Base-by-base conservation (phyloP, 2,113 vertebrate genomes). In the Zapus hudsonius region DNA sequence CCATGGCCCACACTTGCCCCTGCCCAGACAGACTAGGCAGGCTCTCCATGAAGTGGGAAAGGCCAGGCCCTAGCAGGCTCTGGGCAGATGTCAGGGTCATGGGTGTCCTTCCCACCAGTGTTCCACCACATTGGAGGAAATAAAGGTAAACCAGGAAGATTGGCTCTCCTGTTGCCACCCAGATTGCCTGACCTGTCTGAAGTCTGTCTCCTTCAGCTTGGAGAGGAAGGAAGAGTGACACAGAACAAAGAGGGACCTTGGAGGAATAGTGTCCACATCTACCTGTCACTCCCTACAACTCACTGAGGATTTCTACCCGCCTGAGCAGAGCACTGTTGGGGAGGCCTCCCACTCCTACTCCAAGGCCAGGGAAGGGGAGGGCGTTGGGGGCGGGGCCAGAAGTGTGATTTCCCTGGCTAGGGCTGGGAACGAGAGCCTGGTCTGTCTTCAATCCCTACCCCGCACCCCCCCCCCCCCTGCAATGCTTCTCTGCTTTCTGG, bases 401-500 rank as follows among this genome's bases (percentile, higher is more conserved):
- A 95, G 95, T 96, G 92, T 96, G 90, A 96, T 96, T 97, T 97
- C 90, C 90, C 85, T 69, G 36, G 67, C 88, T 93, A 69, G 47
- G 72, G 94, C 92, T 86, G 83, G 79, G 90, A 95, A 96, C 93
- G 83, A 95, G 92, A 96, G 93, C 88, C 88, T 80, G 81, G 63
- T 96, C 94, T 95, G 94, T 95, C 93, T 96, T 96, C 93, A 95
- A 90, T 94, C 79, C 89, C 79, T 81, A 6, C 38, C 55, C 64
- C n/a, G n/a, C n/a, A n/a, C n/a, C n/a, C n/a, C n/a, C n/a, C n/a
- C n/a, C 86, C 89, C 94, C 81, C 25, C 10, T 64, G 74, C 89
- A 95, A 92, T 36, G 93, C 79, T 95, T 94, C 94, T 95, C 96
- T 95, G 93, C 96, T 96, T 95, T 96, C 96, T n/a, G 96, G 96